Evolutionary conservation across 2,888 invertebrate species (phyloP), one percentile per base, ranked within the genome.

Genomic region (Polietes domitor): DNA sequence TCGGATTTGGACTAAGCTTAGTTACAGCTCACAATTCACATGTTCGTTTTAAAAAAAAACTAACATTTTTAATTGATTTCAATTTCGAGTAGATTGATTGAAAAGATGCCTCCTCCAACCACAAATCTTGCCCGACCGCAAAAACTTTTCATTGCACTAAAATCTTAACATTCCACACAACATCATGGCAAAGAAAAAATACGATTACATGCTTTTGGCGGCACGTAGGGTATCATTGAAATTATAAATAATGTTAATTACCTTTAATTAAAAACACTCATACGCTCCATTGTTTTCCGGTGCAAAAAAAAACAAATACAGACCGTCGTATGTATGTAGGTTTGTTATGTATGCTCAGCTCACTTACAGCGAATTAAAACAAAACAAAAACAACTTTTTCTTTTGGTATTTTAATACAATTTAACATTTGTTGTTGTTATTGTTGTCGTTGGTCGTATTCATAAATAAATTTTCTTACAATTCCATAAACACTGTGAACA

Each of bases 221-320:
- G n/a, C n/a, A n/a, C 6, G 58, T 19, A 24, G 58, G 24, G 26
- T 26, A 10, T 58, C 58, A 58, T 12, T 24, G 26, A 24, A 58
- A 73, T 43, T 53, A 68, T 5, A 73, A 65, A 24, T 43, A 68
- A 43, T 43, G 68, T 68, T 24, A 68, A 61, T 68, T 78, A 81
- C 81, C 84, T 78, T 68, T 47, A 76, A 81, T 76, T 78, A 28
- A 68, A 50, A 84, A 78, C 78, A 81, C 78, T 84, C 84, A 84
- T 84, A 84, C 81, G 81, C 61, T 68, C 68, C 68, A 43, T 68
- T 21, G 68, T 68, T 12, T 24, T 2, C 9, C 37, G 28, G n/a
- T 21, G 61, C 28, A 58, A 26, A 55, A 4, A 24, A 24, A 58
- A n/a, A n/a, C n/a, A n/a, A n/a, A n/a, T n/a, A n/a, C n/a, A n/a